These are phyloP conservation scores for Morpho helenor DNA, from an alignment of 2,888 invertebrate genomes.

Conservation along the genomic window DNA sequence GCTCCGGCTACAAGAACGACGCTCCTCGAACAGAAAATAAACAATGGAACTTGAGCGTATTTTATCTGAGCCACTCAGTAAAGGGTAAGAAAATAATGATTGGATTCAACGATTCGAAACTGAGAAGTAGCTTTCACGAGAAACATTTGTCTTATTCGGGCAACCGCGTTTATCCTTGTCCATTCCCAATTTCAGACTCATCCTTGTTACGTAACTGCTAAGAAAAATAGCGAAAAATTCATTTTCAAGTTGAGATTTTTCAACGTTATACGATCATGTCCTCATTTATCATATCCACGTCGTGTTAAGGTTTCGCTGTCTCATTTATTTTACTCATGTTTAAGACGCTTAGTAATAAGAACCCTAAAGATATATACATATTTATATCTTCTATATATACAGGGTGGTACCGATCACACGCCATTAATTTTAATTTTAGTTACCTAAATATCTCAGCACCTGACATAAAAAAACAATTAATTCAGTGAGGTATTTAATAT, in stretches of 20 bases:
- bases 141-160: constrained; percentile 8
- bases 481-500: too few species aligned
- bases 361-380: too few species aligned
- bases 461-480: too few species aligned
- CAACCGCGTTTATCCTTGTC: constrained; percentile 12
- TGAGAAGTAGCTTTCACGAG: constrained; percentile 2
- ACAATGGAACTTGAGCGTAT: too few species aligned
- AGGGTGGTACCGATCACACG: too few species aligned
- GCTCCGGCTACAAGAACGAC: too few species aligned
- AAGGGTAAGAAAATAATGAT: constrained; percentile 7
- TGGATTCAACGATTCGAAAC: constrained; percentile 4
- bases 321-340: background rate
- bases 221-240: constrained; percentile 16
- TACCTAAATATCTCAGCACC: too few species aligned
- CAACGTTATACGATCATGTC: constrained; percentile 6
- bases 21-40: too few species aligned
- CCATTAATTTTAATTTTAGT: too few species aligned
- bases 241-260: constrained; percentile 7
- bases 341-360: too few species aligned
- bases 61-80: background rate
- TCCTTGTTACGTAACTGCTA: constrained; percentile 2
- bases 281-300: constrained; percentile 6
- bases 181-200: constrained; percentile 6
- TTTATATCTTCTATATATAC: too few species aligned
- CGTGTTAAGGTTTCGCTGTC: background rate